Evolutionary conservation across 2,797 vertebrate genomes (phyloP).

Genomic region (Rhynchonycteris naso): DNA sequence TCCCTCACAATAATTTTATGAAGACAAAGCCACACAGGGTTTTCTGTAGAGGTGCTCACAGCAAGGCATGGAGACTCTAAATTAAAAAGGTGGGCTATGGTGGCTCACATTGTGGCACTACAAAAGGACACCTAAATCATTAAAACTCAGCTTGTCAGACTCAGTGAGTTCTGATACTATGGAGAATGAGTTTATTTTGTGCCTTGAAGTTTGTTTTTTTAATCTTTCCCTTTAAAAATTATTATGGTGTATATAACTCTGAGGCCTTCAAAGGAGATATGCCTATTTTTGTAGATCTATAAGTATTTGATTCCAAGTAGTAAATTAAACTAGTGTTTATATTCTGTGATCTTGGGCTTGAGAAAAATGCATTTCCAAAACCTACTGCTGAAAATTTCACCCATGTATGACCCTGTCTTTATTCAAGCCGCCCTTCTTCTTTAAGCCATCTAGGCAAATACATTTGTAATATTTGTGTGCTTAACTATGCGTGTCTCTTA

Average conservation of each 20-base stretch:
- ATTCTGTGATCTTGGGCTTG: conserved; percentile 81
- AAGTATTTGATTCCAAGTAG: conserved; percentile 80
- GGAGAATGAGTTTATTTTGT: conserved; percentile 67
- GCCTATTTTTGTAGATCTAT: conserved; percentile 76
- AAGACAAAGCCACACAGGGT: conserved; percentile 54
- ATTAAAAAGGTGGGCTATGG: conserved; percentile 32
- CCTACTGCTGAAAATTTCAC: conserved; percentile 81
- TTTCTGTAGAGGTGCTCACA: conserved; percentile 53
- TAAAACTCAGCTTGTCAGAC: conserved; percentile 62
- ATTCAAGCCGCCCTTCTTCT: conserved; percentile 71
- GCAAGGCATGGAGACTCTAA: conserved; percentile 7
- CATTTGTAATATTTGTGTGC: conserved; percentile 85
- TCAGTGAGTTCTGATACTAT: conserved; percentile 65
- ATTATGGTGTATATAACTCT: conserved; percentile 57
- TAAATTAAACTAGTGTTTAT: conserved; percentile 80
- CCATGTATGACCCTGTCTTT: conserved; percentile 82
- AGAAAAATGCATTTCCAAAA: conserved; percentile 81
- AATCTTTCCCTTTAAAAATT: conserved; percentile 52
- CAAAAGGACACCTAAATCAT: conserved; percentile 59
- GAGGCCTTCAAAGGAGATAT: conserved; percentile 77
- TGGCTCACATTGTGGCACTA: conserved; percentile 45
- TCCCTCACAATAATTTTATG: conserved; percentile 36
- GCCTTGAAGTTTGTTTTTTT: conserved; percentile 68
- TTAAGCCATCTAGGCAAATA: conserved; percentile 83
- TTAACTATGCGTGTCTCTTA: conserved; percentile 88